A percentile compares a stretch with the other conserved stretches of the same genome.
These are phyloP conservation scores for Anagyrus pseudococci DNA, from an alignment of 2,888 invertebrate species.

Conservation along the genomic window DNA sequence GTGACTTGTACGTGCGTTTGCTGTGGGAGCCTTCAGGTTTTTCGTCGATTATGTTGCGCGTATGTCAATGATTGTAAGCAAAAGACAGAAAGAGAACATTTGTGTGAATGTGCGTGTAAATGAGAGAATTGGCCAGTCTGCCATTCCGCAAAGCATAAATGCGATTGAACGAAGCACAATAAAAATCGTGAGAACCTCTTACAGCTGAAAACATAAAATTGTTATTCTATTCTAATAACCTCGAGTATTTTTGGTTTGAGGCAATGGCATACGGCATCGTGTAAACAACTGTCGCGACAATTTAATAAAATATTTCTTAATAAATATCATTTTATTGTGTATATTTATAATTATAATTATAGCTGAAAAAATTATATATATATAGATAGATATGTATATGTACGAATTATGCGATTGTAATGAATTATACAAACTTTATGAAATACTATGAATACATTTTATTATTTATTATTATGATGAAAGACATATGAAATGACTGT, in stretches of 20 bases:
- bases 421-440: slow-evolving; percentile 48
- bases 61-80: too few relatives aligned
- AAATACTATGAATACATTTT: slow-evolving; percentile 51
- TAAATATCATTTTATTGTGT: slow-evolving; percentile 58
- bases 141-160: slow-evolving; percentile 42
- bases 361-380: slow-evolving; percentile 48
- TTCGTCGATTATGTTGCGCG: too few relatives aligned
- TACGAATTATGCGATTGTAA: slow-evolving; percentile 46
- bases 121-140: too few relatives aligned
- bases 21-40: too few relatives aligned
- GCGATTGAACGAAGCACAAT: slow-evolving; percentile 25
- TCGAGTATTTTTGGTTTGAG: slow-evolving; percentile 35
- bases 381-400: slow-evolving; percentile 22
- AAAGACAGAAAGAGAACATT: slow-evolving; percentile 38
- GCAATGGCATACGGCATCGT: slow-evolving; percentile 40
- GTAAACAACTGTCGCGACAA: slow-evolving; percentile 44
- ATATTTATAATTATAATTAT: slow-evolving; percentile 57
- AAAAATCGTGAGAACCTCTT: slow-evolving; percentile 17
- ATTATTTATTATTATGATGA: slow-evolving; percentile 47
- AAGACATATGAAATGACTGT: slow-evolving; percentile 41
- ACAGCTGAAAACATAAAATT: too few relatives aligned
- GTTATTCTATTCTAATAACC: slow-evolving; percentile 8
- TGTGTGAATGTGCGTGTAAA: slow-evolving; percentile 32
- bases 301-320: slow-evolving; percentile 56
- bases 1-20: too few relatives aligned